Evolutionary conservation across 2,113 vertebrate genomes (phyloP), one percentile per base, ranked within the genome.

Genomic region (Lampris megalopsis): DNA sequence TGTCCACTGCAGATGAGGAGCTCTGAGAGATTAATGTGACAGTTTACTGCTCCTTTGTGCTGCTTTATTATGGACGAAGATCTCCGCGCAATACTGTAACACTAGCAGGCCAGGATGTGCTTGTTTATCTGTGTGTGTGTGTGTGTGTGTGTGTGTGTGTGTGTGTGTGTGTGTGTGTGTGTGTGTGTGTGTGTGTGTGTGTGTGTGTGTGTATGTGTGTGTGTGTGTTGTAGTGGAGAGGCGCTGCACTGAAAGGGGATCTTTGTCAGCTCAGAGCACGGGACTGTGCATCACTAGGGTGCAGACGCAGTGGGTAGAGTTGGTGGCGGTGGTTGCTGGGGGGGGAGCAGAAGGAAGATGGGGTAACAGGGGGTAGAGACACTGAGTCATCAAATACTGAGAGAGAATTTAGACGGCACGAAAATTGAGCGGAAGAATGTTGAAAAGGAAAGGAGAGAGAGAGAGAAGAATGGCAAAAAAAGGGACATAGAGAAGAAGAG

Each of bases 161-260:
- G 47, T 45, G 62, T 57, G 71, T 61, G 13, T 65, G 48, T n/a
- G 40, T 58, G 41, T 52, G 54, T 63, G 60, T 77, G 59, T 50
- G 75, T 62, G 72, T 79, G 77, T 62, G 60, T 61, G 59, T 61
- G 59, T 61, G 60, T n/a, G 60, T 45, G 60, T 43, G 60, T 43
- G 60, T 13, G 60, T n/a, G 60, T 42, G 59, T 42, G 59, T 42
- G 59, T n/a, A 10, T 42, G 59, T 5, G 40, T 42, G 59, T n/a
- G 40, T n/a, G 59, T 13, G 10, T 11, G 38, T 4, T 5, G 6
- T 8, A 24, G 24, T 64, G 63, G 66, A 86, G 82, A 62, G 71
- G 81, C 68, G 73, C 82, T 62, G 66, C 80, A 49, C 66, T 93
- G 92, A 94, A 95, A 91, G 90, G 75, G 77, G 69, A 87, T 89